These are phyloP conservation scores for Habropoda laboriosa DNA, from an alignment of 1,140 invertebrate genomes.

Conservation along the genomic window DNA sequence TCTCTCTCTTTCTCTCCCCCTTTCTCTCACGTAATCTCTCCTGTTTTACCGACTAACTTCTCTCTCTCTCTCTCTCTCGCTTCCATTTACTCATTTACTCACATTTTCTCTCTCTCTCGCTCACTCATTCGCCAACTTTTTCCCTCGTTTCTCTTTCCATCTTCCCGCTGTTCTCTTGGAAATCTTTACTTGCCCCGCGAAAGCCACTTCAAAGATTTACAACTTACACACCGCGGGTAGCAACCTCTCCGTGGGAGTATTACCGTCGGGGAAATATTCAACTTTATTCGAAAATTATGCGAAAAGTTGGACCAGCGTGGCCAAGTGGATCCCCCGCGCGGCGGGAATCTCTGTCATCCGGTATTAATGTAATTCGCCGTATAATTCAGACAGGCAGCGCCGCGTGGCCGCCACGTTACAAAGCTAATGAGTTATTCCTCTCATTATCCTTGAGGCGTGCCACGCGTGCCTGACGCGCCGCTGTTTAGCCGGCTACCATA, in stretches of 20 bases:
- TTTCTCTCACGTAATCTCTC: too few relatives aligned
- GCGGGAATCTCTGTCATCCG: conserved; percentile 13
- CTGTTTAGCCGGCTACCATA: background rate
- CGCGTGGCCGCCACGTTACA: background rate
- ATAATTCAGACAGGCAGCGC: conserved; percentile 5
- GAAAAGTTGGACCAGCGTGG: conserved; percentile 3
- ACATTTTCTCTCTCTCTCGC: too few relatives aligned
- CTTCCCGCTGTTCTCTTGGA: too few relatives aligned
- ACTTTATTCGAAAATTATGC: conserved; percentile 44
- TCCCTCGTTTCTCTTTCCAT: too few relatives aligned
- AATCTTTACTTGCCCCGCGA: conserved; percentile 26
- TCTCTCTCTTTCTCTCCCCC: too few relatives aligned
- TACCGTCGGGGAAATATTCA: conserved; percentile 29
- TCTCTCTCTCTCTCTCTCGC: background rate
- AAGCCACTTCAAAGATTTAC: conserved; percentile 48
- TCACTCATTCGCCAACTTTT: too few relatives aligned
- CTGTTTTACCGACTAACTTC: too few relatives aligned
- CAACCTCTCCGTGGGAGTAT: background rate
- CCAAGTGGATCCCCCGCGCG: background rate
- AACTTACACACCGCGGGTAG: conserved; percentile 9
- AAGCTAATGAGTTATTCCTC: conserved; percentile 47
- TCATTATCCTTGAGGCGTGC: conserved; percentile 13
- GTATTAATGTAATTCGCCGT: conserved; percentile 35
- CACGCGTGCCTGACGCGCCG: background rate
- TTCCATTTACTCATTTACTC: too few relatives aligned